Evolutionary conservation across 2,888 invertebrate genomes (phyloP).

Genomic region (Bhutanitis thaidina): DNA sequence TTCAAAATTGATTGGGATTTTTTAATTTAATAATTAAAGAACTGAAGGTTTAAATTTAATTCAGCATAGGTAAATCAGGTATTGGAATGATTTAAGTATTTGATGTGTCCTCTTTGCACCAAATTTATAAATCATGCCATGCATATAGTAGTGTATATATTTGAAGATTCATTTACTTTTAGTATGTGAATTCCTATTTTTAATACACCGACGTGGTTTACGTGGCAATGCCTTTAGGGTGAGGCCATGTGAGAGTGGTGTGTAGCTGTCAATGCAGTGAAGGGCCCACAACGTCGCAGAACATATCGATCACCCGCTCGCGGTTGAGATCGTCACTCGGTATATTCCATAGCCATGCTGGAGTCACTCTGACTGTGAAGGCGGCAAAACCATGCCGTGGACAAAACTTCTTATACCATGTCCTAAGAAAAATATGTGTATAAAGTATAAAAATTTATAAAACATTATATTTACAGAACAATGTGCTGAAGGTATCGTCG

Average conservation of each 20-base stretch:
- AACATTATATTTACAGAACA: slow-evolving; percentile 83
- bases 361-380: slow-evolving; percentile 84
- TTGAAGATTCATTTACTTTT: too few relatives aligned
- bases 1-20: too few relatives aligned
- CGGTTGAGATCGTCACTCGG: slow-evolving; percentile 78
- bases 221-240: slow-evolving; percentile 47
- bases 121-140: too few relatives aligned
- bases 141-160: too few relatives aligned
- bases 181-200: too few relatives aligned
- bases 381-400: slow-evolving; percentile 82
- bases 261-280: slow-evolving; percentile 78
- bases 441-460: not conserved
- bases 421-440: not conserved
- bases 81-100: too few relatives aligned
- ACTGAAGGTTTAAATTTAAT: too few relatives aligned
- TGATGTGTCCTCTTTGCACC: too few relatives aligned
- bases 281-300: slow-evolving; percentile 83
- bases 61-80: too few relatives aligned
- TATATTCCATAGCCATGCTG: slow-evolving; percentile 88
- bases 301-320: slow-evolving; percentile 70
- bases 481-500: slow-evolving; percentile 99
- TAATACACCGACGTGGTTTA: slow-evolving; percentile 55
- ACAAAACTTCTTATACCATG: slow-evolving; percentile 50
- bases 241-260: slow-evolving; percentile 52
- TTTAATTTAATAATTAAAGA: too few relatives aligned